Evolutionary conservation across 2,888 invertebrate species (phyloP), one percentile per base, ranked within the genome.

Genomic region (Perizoma affinitatum): DNA sequence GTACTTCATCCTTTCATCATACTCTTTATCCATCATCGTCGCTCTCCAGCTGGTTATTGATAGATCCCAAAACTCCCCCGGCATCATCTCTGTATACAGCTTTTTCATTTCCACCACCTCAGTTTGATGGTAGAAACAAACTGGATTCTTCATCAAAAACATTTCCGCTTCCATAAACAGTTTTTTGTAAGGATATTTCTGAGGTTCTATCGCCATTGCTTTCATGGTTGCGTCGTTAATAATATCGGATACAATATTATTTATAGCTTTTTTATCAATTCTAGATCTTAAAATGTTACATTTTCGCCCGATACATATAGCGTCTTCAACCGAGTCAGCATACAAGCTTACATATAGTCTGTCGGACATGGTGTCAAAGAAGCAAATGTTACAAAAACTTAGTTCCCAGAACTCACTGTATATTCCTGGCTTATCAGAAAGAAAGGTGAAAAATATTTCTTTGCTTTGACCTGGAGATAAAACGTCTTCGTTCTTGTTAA

Each of bases 401-500:
- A 94, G 58, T 68, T 88, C 90, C 94, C 94, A 94, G 11, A 68
- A 74, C 71, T 94, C 94, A 4, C 70, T 81, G 45, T 79, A 88
- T 6, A 89, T 81, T 3, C 88, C 87, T 1, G 88, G 76, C 33
- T 71, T 72, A 5, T 81, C 77, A 1, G 92, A 84, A 48, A 88
- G 71, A 69, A 94, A 94, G 66, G 92, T 93, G 40, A 94, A 83
- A 9, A 72, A 79, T 46, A 94, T 69, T 38, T 85, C 68, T 45
- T 83, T 83, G 4, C 72, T 81, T 68, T 93, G 89, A 0, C 93
- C 93, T 0, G 94, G 94, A 0, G 87, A 77, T 45, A 95, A 63
- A 0, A 93, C 74, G 11, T 90, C 85, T 73, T 93, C 93, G 65
- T 93, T 93, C 78, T 93, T 94, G 59, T 93, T 90, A 62, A 94